Percentiles rank a stretch among this genome's conserved stretches.
Evolutionary conservation across 2,888 invertebrate genomes (phyloP).

Genomic region (Dendrolimus houi): DNA sequence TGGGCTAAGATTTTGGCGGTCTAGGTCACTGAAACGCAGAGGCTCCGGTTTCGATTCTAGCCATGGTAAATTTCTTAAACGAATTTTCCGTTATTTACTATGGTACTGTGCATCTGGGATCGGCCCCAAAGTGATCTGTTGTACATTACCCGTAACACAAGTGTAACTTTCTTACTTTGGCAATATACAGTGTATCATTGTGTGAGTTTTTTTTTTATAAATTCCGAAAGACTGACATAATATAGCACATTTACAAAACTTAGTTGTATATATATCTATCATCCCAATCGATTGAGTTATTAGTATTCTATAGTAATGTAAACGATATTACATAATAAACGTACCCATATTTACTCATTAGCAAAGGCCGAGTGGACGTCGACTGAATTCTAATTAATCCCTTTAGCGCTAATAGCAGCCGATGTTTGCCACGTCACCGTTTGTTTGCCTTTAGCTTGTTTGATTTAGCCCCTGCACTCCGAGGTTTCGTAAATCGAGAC

Average conservation of each 20-base stretch:
- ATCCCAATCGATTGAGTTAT: no score
- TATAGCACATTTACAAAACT: no score
- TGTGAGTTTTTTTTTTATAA: no score
- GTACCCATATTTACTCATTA: background rate
- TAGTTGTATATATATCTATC: no score
- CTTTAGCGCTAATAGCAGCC: slow-evolving; percentile 40
- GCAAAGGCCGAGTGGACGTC: slow-evolving; percentile 9
- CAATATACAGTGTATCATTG: slow-evolving; percentile 1
- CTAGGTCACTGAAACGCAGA: no score
- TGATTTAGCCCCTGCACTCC: slow-evolving; percentile 40
- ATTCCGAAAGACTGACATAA: no score
- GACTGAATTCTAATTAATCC: slow-evolving; percentile 49
- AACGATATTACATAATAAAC: background rate
- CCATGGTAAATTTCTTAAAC: no score
- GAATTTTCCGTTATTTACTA: no score
- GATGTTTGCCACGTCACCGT: slow-evolving; percentile 47
- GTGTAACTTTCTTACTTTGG: background rate
- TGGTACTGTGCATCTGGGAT: no score
- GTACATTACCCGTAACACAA: slow-evolving; percentile 15
- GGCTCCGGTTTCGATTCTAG: no score
- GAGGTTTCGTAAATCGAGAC: slow-evolving; percentile 30
- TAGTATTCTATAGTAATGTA: background rate
- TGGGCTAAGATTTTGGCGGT: no score
- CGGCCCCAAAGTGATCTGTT: no score
- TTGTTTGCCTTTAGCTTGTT: slow-evolving; percentile 41